Evolutionary conservation across 1,140 invertebrate species (phyloP).

Genomic region (Drosophila nasuta): DNA sequence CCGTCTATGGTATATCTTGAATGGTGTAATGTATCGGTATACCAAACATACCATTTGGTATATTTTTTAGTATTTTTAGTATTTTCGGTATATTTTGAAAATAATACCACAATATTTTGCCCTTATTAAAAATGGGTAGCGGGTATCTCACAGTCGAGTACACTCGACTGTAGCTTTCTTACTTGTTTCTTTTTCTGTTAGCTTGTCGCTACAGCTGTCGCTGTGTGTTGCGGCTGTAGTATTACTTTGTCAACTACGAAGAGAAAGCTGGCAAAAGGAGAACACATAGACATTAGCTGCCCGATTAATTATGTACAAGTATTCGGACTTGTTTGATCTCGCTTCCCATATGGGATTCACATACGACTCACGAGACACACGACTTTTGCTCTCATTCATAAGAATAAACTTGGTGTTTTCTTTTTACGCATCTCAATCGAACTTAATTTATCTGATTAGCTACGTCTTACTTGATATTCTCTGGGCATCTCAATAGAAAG

Average conservation of each 20-base stretch:
- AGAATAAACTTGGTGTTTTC: background rate
- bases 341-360: background rate
- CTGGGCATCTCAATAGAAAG: background rate
- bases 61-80: too few species aligned
- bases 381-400: background rate
- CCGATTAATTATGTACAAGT: constrained; percentile 10
- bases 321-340: constrained; percentile 33
- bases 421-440: background rate
- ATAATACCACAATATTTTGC: too few species aligned
- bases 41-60: too few species aligned
- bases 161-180: too few species aligned
- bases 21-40: too few species aligned
- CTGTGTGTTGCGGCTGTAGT: background rate
- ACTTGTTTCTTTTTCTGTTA: background rate
- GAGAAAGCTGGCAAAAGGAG: background rate
- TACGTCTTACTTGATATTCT: constrained; percentile 34
- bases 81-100: too few species aligned
- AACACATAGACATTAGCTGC: background rate
- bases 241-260: constrained; percentile 21
- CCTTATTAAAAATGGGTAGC: too few species aligned
- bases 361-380: background rate
- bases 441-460: constrained; percentile 8
- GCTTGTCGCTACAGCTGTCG: background rate
- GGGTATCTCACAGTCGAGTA: too few species aligned
- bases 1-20: too few species aligned